Percentiles rank a stretch among this genome's conserved stretches.
Evolutionary conservation across 1,140 invertebrate genomes (phyloP).

Genomic region (Brachionus angularis): DNA sequence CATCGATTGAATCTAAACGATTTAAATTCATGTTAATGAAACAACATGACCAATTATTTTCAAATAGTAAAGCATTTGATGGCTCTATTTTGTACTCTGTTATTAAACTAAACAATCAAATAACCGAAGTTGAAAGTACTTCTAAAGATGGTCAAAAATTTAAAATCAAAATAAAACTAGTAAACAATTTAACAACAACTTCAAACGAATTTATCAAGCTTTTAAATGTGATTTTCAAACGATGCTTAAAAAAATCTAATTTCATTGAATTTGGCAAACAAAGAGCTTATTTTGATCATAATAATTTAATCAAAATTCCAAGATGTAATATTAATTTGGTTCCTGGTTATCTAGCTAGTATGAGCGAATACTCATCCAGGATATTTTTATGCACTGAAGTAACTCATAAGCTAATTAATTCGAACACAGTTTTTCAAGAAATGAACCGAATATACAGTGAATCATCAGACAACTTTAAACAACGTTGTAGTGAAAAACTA

Average conservation of each 20-base stretch:
- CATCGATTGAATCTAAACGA: conserved; percentile 50
- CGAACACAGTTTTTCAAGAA: conserved; percentile 68
- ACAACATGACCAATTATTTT: neutral
- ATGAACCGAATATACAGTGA: conserved; percentile 62
- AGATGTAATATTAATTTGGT: neutral
- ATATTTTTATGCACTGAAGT: conserved; percentile 74
- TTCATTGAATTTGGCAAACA: conserved; percentile 6
- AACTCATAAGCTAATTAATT: conserved; percentile 71
- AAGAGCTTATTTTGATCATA: conserved; percentile 30
- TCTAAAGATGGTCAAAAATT: neutral
- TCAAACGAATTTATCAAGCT: neutral
- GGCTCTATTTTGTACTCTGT: neutral
- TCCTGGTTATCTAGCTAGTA: neutral
- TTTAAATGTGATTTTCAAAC: conserved; percentile 16
- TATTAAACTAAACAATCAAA: neutral
- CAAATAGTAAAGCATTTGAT: conserved; percentile 26
- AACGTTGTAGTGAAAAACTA: conserved; percentile 5
- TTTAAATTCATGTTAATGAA: neutral
- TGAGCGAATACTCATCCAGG: neutral
- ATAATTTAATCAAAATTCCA: neutral
- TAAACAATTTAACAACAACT: neutral
- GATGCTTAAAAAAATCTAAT: conserved; percentile 1
- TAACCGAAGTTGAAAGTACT: neutral
- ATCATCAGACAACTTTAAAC: conserved; percentile 45
- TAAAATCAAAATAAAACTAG: neutral